These are phyloP conservation scores for Drosophila littoralis DNA, from an alignment of 1,140 invertebrate genomes.

Conservation along the genomic window DNA sequence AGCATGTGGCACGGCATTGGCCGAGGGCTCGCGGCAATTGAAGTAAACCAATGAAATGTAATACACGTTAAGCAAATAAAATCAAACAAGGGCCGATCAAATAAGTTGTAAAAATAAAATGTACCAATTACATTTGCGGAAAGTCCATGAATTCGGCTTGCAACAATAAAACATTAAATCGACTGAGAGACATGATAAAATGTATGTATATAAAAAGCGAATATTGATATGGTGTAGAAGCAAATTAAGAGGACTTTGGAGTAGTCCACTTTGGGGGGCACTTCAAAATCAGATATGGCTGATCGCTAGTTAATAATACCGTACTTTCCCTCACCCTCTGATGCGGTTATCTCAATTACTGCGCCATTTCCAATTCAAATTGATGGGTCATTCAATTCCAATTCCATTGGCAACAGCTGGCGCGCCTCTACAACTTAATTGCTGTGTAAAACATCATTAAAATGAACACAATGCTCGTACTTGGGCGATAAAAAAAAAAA, in stretches of 20 bases:
- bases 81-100: slow-evolving; percentile 30
- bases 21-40: slow-evolving; percentile 22
- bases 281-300: background rate
- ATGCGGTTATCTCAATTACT: slow-evolving; percentile 30
- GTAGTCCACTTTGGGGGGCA: background rate
- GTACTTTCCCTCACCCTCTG: background rate
- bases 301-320: slow-evolving; percentile 34
- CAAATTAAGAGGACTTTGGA: too few relatives aligned
- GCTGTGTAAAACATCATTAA: slow-evolving; percentile 70
- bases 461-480: slow-evolving; percentile 28
- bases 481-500: slow-evolving; percentile 13
- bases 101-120: slow-evolving; percentile 45
- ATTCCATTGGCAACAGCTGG: slow-evolving; percentile 40
- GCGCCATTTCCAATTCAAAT: slow-evolving; percentile 34
- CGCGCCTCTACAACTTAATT: slow-evolving; percentile 67
- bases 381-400: slow-evolving; percentile 30
- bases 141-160: background rate
- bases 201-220: too few relatives aligned
- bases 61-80: slow-evolving; percentile 53
- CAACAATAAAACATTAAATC: too few relatives aligned
- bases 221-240: too few relatives aligned
- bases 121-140: slow-evolving; percentile 40
- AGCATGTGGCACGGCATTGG: slow-evolving; percentile 49
- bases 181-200: background rate
- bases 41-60: slow-evolving; percentile 42